Evolutionary conservation across 92 coral and sea anemone species (phyloP), one percentile per base, ranked within the genome.

Genomic region (Siderastrea siderea): DNA sequence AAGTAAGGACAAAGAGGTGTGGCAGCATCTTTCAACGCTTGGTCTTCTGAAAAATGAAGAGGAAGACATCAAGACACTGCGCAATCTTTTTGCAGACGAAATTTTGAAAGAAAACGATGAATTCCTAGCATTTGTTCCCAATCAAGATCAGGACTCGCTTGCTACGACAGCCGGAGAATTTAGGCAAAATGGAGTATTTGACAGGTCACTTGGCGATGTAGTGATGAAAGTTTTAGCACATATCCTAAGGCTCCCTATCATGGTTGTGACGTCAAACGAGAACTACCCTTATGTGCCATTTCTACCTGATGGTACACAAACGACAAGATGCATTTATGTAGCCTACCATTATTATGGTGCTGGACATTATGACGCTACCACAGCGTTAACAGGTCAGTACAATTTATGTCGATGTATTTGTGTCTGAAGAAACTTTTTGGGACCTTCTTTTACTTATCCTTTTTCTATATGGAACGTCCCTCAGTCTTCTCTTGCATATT

Each of bases 121-220:
- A 82, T 55, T 82, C 51, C 47, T 71, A 4, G 54, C 77, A 9
- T 82, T 82, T 53, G 47, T 70, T 70, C 75, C 54, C 17, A 4
- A 11, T 19, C 52, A 75, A 44, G 75, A 85, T n/a, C 74, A 15
- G 13, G 55, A 63, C 14, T 75, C 57, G 12, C 14, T 85, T 7
- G 16, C 8, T 5, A n/a, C 1, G 53, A 65, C 13, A 85, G 83
- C 83, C 1, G 70, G 7, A 9, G 83, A 76, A 45, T 84, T 84
- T 59, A 43, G 75, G 61, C 55, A 50, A 6, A 71, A 75, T 51
- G 75, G 82, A 1, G 82, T 75, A 15, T 85, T 75, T 3, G 89
- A 85, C 58, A 85, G 82, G 47, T 67, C 78, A 26, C 76, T 85
- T 14, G 82, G 89, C 13, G 89, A 85, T 26, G 46, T 85, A 44